These are phyloP conservation scores for Elgonia sp. DNA, from an alignment of 2,888 invertebrate genomes.

Conservation along the genomic window DNA sequence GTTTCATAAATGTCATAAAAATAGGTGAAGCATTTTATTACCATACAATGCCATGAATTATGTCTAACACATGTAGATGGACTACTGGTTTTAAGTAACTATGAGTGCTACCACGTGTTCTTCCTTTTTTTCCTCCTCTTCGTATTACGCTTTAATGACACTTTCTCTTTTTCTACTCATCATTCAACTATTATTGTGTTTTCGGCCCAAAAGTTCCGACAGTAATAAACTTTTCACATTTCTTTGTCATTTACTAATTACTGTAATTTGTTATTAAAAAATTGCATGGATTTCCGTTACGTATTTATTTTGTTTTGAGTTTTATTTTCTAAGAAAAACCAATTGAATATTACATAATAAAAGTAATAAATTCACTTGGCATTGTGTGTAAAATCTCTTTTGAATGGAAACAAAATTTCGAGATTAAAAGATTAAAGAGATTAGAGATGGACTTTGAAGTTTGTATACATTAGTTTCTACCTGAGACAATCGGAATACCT, in stretches of 20 bases:
- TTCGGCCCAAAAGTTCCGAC: conserved; percentile 12
- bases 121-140: conserved; percentile 19
- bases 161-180: conserved; percentile 52
- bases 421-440: too few relatives aligned
- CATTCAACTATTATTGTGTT: conserved; percentile 21
- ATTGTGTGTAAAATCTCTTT: too few relatives aligned
- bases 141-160: conserved; percentile 23
- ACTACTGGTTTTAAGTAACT: conserved; percentile 47
- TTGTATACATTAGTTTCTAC: too few relatives aligned
- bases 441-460: too few relatives aligned
- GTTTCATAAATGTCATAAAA: conserved; percentile 27
- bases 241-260: not conserved
- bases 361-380: too few relatives aligned
- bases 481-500: too few relatives aligned
- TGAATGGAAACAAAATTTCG: too few relatives aligned
- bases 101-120: conserved; percentile 48
- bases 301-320: too few relatives aligned
- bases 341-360: too few relatives aligned
- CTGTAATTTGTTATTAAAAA: too few relatives aligned
- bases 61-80: conserved; percentile 53
- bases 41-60: conserved; percentile 41
- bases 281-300: too few relatives aligned
- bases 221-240: conserved; percentile 19
- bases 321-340: too few relatives aligned
- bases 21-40: conserved; percentile 38